Conservation (phyloP, 2,888 invertebrate genomes). For the Drosophila kanekoi region DNA sequence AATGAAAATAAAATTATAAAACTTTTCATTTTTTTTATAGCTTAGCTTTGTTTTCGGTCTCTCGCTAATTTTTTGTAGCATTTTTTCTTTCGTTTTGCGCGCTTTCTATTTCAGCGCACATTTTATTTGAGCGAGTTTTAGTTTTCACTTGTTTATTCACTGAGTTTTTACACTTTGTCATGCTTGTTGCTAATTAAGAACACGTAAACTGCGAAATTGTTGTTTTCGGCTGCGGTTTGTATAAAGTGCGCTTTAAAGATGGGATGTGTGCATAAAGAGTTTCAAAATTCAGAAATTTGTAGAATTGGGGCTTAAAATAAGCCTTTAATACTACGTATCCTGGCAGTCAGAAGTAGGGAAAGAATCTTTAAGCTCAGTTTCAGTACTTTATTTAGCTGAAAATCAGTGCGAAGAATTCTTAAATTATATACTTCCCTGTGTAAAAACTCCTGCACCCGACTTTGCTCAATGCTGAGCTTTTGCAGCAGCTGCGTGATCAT, state of each 20-base stretch:
- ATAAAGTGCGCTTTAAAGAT: background rate
- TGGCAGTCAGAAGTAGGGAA: too few species aligned
- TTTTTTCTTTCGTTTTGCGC: slow-evolving; percentile 25
- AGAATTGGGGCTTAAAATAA: too few species aligned
- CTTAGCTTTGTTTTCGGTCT: slow-evolving; percentile 29
- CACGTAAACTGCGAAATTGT: slow-evolving; percentile 40
- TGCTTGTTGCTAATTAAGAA: slow-evolving; percentile 58
- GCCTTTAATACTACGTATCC: too few species aligned
- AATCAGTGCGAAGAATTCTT: too few species aligned
- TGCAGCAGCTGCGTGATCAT: too few species aligned
- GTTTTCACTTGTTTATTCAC: slow-evolving; percentile 34
- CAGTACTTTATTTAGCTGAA: too few species aligned
- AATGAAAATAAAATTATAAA: slow-evolving; percentile 41
- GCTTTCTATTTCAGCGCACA: slow-evolving; percentile 55
- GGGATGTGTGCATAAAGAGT: background rate
- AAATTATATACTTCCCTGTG: too few species aligned
- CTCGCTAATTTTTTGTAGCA: slow-evolving; percentile 1
- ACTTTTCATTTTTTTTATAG: slow-evolving; percentile 21
- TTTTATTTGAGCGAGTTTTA: slow-evolving; percentile 43
- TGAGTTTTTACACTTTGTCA: slow-evolving; percentile 35
- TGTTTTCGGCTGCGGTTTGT: slow-evolving; percentile 8
- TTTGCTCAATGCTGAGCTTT: too few species aligned
- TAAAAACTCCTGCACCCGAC: too few species aligned
- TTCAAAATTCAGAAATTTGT: too few species aligned
- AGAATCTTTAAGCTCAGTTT: too few species aligned